Conservation (phyloP, 2,113 vertebrate genomes). For the Coreoperca whiteheadi region DNA sequence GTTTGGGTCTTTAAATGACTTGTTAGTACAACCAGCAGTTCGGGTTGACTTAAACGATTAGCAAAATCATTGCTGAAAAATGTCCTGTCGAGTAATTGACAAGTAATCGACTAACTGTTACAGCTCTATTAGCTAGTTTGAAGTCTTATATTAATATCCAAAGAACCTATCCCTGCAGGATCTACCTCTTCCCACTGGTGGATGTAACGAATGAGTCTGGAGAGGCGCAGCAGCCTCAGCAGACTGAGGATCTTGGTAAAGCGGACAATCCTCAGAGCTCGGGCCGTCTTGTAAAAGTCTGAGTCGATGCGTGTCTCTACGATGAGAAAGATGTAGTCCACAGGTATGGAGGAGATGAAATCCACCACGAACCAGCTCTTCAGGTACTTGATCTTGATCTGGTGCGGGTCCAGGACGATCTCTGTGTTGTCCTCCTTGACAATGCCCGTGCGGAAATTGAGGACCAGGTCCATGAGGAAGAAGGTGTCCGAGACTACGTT, state of each 20-base stretch:
- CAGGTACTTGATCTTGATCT: conserved; percentile 98
- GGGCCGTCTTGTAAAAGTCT: conserved; percentile 97
- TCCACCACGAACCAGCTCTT: conserved; percentile 99
- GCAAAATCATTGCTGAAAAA: not conserved
- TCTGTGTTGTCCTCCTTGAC: conserved; percentile 99
- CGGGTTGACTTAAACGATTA: not conserved
- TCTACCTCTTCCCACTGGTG: conserved; percentile 99
- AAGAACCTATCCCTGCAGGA: not conserved
- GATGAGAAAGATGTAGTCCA: conserved; percentile 99
- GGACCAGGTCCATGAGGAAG: conserved; percentile 97
- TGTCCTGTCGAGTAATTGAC: not conserved
- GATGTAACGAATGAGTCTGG: conserved; percentile 97
- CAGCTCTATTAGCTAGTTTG: conserved; percentile 9
- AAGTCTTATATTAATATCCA: not conserved
- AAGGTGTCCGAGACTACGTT: conserved; percentile 98
- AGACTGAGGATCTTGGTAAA: conserved; percentile 99
- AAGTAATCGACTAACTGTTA: not conserved
- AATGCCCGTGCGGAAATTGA: conserved; percentile 99
- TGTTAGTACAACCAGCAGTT: not conserved
- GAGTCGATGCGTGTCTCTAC: conserved; percentile 98
- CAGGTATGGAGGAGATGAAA: conserved; percentile 98
- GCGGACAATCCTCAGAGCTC: conserved; percentile 96
- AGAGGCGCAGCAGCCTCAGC: conserved; percentile 93
- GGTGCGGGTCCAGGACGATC: conserved; percentile 96
- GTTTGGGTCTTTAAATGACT: not conserved